These are phyloP conservation scores for Poeciliopsis infans DNA, from an alignment of 2,797 vertebrate species.

Conservation along the genomic window DNA sequence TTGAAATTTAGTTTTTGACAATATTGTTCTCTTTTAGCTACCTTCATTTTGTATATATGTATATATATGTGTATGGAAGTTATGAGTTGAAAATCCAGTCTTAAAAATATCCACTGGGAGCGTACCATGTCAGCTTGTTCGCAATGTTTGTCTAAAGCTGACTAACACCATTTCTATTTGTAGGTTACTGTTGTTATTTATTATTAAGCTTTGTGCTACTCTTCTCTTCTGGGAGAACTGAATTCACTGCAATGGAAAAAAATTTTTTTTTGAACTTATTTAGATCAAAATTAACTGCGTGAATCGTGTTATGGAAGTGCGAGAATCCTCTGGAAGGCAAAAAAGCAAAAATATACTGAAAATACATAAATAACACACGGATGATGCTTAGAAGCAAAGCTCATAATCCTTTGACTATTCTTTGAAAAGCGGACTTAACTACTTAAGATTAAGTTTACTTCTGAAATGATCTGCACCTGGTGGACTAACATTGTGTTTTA, in stretches of 20 bases:
- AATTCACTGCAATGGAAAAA: conserved; percentile 32
- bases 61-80: not conserved
- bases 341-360: conserved; percentile 3
- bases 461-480: not conserved
- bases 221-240: conserved; percentile 44
- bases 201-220: conserved; percentile 45
- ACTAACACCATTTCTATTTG: conserved; percentile 60
- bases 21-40: not conserved
- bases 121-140: conserved; percentile 41
- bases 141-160: conserved; percentile 36
- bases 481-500: too few species aligned
- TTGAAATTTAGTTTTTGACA: not conserved
- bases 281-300: conserved; percentile 18
- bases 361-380: not conserved
- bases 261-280: conserved; percentile 37
- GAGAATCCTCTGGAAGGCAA: conserved; percentile 13
- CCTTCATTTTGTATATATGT: not conserved
- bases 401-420: not conserved
- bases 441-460: not conserved
- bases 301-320: conserved; percentile 17
- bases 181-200: conserved; percentile 61
- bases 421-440: not conserved
- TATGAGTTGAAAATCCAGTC: not conserved
- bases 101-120: not conserved
- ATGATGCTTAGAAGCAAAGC: not conserved